Percentiles rank a stretch among this genome's conserved stretches.
phyloP scores from a whole-genome alignment of 2,797 vertebrate genomes.

The Peromyscus aztecus region DNA sequence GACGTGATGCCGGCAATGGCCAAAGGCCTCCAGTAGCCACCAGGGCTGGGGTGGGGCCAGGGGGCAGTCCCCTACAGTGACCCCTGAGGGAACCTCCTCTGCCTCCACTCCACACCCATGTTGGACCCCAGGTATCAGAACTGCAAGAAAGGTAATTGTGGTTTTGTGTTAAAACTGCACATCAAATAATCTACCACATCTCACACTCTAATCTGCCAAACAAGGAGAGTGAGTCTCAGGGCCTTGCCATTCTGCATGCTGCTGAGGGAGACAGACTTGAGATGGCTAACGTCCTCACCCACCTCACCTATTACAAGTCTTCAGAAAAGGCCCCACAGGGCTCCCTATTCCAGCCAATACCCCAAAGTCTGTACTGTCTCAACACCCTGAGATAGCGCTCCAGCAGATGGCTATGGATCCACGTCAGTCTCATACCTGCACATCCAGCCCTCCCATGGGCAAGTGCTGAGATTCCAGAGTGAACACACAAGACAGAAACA shows the following conservation, averaged over 20 bases:
- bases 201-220: not conserved
- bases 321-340: rapidly evolving
- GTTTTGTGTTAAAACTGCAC: not conserved
- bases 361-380: not conserved
- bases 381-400: not conserved
- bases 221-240: rapidly evolving
- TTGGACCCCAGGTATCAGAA: not conserved
- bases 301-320: not conserved
- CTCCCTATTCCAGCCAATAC: not conserved
- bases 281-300: not conserved
- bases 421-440: not conserved
- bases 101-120: rapidly evolving
- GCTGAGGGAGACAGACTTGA: not conserved
- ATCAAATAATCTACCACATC: no score
- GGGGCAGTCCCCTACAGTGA: not conserved
- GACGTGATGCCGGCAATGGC: rapidly evolving
- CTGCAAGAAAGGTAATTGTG: rapidly evolving
- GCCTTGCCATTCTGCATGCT: not conserved
- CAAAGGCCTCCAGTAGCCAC: not conserved
- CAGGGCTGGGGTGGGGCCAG: not conserved
- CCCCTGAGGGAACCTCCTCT: not conserved
- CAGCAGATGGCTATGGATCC: rapidly evolving
- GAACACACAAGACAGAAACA: not conserved
- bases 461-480: rapidly evolving
- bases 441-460: rapidly evolving